Conservation (phyloP, 1,140 invertebrate genomes). For the Drosophila fuyamai region DNA sequence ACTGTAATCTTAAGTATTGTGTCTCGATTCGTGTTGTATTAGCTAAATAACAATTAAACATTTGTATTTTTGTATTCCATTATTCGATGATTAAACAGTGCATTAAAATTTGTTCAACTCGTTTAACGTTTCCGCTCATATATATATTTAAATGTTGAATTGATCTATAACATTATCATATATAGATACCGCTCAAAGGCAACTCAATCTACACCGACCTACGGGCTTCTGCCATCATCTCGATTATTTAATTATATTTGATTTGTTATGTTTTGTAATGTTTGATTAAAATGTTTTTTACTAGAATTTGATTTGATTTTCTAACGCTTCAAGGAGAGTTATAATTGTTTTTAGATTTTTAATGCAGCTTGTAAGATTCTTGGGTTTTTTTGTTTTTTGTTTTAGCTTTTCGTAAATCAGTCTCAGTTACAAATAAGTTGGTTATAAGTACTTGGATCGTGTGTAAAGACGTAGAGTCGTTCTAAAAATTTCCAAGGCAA, state of each 20-base stretch:
- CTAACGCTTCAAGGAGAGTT: constrained; percentile 51
- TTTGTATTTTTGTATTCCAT: constrained; percentile 59
- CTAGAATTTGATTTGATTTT: constrained; percentile 63
- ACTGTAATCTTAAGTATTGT: constrained; percentile 48
- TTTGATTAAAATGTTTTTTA: constrained; percentile 74
- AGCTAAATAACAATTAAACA: constrained; percentile 77
- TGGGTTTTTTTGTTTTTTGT: constrained; percentile 35
- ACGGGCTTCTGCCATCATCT: constrained; percentile 42
- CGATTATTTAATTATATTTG: constrained; percentile 47
- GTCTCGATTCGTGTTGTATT: constrained; percentile 40
- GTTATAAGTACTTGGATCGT: constrained; percentile 72
- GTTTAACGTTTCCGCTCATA: constrained; percentile 51
- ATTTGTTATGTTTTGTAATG: constrained; percentile 48
- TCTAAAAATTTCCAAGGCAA: constrained; percentile 75
- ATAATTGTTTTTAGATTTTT: constrained; percentile 38
- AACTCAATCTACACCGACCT: constrained; percentile 45
- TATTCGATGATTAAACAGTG: constrained; percentile 85
- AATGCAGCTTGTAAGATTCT: constrained; percentile 35
- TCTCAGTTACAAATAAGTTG: constrained; percentile 83
- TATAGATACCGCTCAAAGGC: constrained; percentile 55
- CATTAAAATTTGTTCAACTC: constrained; percentile 81
- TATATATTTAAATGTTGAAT: constrained; percentile 44
- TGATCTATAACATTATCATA: constrained; percentile 68
- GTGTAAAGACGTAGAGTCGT: constrained; percentile 71
- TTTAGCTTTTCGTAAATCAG: constrained; percentile 74